Evolutionary conservation across 2,888 invertebrate genomes (phyloP).

Genomic region (Drosophila sordidula): DNA sequence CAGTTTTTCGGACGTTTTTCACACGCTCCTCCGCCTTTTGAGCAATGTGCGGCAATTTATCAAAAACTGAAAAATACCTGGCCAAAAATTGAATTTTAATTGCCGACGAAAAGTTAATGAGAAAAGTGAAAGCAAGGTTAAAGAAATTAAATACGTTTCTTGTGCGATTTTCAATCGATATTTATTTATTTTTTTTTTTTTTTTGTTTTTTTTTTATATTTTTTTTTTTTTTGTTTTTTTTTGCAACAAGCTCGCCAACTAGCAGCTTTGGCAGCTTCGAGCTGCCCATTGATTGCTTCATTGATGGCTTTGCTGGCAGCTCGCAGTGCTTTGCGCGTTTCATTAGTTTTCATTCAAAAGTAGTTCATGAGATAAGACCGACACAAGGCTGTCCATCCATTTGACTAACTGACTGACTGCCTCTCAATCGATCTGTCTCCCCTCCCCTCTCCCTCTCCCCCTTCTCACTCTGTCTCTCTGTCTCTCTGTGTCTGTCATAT

Average conservation of each 20-base stretch:
- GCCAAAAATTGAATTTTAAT: conserved; percentile 79
- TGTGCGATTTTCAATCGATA: conserved; percentile 60
- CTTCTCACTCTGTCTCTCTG: conserved; percentile 1
- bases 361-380: conserved; percentile 69
- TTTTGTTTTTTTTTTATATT: conserved; percentile 24
- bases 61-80: conserved; percentile 30
- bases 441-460: background rate
- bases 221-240: conserved; percentile 1
- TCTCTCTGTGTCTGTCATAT: conserved; percentile 58
- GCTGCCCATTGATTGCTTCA: conserved; percentile 62
- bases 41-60: conserved; percentile 70
- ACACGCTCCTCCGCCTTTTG: conserved; percentile 69
- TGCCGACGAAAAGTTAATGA: conserved; percentile 79
- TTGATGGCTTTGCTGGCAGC: conserved; percentile 51
- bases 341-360: conserved; percentile 77
- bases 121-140: conserved; percentile 81
- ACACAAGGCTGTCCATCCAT: conserved; percentile 34
- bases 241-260: conserved; percentile 49
- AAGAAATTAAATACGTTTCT: conserved; percentile 73
- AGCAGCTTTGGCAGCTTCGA: conserved; percentile 5
- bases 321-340: conserved; percentile 35
- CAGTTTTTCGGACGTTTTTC: conserved; percentile 59
- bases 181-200: background rate
- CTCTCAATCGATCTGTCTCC: background rate
- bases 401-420: conserved; percentile 30